phyloP scores from a whole-genome alignment of 1,140 invertebrate genomes.

The Zaprionus nigranus region DNA sequence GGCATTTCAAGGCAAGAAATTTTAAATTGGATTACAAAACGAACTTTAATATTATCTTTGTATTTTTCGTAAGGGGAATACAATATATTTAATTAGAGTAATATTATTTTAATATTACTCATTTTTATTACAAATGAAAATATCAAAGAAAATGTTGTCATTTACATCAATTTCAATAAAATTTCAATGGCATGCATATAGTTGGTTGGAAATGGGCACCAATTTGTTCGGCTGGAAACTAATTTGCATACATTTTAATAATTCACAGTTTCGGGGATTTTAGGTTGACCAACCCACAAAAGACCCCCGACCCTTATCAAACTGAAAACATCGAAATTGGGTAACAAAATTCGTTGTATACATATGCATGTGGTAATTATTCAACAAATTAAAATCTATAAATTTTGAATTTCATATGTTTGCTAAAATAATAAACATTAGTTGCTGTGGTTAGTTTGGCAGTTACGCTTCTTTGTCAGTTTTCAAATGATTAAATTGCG shows the following conservation, averaged over 20 bases:
- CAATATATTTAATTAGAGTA: constrained; percentile 21
- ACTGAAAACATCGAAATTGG: constrained; percentile 55
- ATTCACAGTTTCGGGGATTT: constrained; percentile 39
- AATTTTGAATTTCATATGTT: constrained; percentile 77
- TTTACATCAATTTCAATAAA: constrained; percentile 21
- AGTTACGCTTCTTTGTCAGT: constrained; percentile 48
- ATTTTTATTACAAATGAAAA: constrained; percentile 40
- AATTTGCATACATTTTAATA: constrained; percentile 70
- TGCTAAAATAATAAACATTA: constrained; percentile 80
- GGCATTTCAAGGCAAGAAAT: neutral
- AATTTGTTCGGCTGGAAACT: constrained; percentile 53
- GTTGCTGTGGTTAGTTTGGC: constrained; percentile 62
- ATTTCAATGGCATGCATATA: constrained; percentile 29
- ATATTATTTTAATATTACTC: constrained; percentile 9
- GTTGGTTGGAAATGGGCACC: constrained; percentile 32
- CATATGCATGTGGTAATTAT: constrained; percentile 59
- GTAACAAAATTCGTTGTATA: constrained; percentile 24
- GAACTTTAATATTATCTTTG: neutral
- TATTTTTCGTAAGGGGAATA: neutral
- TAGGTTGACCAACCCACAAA: neutral
- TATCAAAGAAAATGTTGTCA: neutral
- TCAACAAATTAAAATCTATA: constrained; percentile 66
- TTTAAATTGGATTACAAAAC: too few relatives aligned
- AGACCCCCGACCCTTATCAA: constrained; percentile 20
- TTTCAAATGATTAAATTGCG: constrained; percentile 71